A percentile compares a stretch with the other conserved stretches of the same genome.
These are phyloP conservation scores for Heteropelma amictum DNA, from an alignment of 2,888 invertebrate genomes.

Conservation along the genomic window DNA sequence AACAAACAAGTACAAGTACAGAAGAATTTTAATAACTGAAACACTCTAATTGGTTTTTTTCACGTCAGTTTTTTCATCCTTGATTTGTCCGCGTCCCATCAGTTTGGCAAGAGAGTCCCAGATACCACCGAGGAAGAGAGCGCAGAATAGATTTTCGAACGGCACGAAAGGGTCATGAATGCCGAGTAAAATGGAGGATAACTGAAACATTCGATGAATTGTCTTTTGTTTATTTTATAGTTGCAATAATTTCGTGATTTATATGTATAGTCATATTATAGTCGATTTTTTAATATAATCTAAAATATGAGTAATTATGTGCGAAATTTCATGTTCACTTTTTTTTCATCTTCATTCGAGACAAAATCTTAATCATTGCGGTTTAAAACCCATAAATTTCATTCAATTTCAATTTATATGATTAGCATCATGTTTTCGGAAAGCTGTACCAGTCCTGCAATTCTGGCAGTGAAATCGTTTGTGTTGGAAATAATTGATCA, in stretches of 20 bases:
- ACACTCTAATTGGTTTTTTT: slow-evolving; percentile 90
- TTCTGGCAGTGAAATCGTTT: too few relatives aligned
- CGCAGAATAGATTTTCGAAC: slow-evolving; percentile 98
- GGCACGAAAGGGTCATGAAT: slow-evolving; percentile 99
- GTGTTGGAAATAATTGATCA: too few relatives aligned
- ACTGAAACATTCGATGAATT: slow-evolving; percentile 78
- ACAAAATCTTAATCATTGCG: too few relatives aligned
- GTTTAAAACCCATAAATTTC: too few relatives aligned
- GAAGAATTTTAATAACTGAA: not conserved
- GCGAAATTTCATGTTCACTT: too few relatives aligned
- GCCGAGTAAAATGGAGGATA: slow-evolving; percentile 96
- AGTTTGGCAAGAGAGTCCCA: slow-evolving; percentile 97
- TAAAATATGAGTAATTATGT: too few relatives aligned
- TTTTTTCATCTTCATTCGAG: too few relatives aligned
- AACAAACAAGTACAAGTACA: not conserved
- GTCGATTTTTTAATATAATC: too few relatives aligned
- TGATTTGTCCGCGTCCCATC: slow-evolving; percentile 88
- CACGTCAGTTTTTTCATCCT: slow-evolving; percentile 89
- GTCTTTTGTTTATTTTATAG: too few relatives aligned
- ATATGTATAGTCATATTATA: not conserved
- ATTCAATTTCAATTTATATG: too few relatives aligned
- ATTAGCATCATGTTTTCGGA: too few relatives aligned
- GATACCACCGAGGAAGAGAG: slow-evolving; percentile 97
- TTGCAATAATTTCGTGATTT: not conserved
- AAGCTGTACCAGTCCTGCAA: too few relatives aligned